Conservation (phyloP, 2,113 vertebrate species). For the Alligator sinensis region DNA sequence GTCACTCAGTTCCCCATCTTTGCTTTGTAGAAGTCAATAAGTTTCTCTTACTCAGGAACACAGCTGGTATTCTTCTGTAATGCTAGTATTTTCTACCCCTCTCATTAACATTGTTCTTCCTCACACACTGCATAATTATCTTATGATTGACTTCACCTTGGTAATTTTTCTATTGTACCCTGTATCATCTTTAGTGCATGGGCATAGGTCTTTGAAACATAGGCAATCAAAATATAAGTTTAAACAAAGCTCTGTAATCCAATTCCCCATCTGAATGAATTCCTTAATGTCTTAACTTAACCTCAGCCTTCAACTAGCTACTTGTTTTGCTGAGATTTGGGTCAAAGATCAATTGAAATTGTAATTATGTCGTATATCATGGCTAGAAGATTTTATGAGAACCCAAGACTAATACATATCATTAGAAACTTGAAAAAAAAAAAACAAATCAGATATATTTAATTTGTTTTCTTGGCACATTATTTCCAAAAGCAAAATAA, state of each 20-base stretch:
- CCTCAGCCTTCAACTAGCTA: constrained; percentile 41
- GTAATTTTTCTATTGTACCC: background rate
- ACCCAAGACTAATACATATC: constrained; percentile 37
- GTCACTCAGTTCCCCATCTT: background rate
- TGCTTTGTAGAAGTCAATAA: background rate
- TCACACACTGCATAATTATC: background rate
- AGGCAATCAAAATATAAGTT: constrained; percentile 27
- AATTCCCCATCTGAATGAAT: background rate
- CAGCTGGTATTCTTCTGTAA: background rate
- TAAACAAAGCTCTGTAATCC: constrained; percentile 30
- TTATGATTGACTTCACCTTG: background rate
- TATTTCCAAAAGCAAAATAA: constrained; percentile 42
- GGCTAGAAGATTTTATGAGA: constrained; percentile 4
- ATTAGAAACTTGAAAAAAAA: constrained; percentile 29
- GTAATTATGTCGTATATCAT: constrained; percentile 73
- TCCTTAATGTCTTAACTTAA: constrained; percentile 46
- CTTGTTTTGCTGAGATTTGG: constrained; percentile 67
- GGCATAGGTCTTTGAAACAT: background rate
- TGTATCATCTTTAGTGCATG: background rate
- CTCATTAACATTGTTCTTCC: background rate
- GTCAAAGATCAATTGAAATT: constrained; percentile 75
- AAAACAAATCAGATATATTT: background rate
- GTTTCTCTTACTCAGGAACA: background rate
- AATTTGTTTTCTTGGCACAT: background rate
- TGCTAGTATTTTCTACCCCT: background rate